Base-by-base conservation (phyloP, 2,113 vertebrate species). In the Thoracochromis brauschi region DNA sequence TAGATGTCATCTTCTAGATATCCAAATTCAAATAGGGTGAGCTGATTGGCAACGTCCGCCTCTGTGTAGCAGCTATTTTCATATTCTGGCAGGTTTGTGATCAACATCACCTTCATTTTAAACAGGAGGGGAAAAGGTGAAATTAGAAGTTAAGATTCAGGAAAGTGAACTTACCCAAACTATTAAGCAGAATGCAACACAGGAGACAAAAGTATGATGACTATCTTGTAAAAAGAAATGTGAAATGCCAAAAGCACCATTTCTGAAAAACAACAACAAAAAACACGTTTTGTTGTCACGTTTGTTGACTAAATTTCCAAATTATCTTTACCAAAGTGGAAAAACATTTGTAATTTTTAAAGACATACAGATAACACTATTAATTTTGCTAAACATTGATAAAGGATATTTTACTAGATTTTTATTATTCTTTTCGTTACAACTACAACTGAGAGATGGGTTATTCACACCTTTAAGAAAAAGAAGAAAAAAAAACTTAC, bases 41-140 rank as follows among this genome's bases (percentile, higher is more conserved):
- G 45, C 12, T 89, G 16, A 1, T 54, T 2, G 12, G 47, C 40
- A 2, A 95, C 0, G 3, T 94, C 91, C 0, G 16, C 14, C 75
- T 92, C 90, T 1, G 87, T 89, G 90, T 94, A 95, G 75, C 81
- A 49, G 71, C 54, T 17, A 1, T 81, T 21, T 2, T 29, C 0
- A 26, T 80, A 85, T 6, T 9, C 1, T 1, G 95, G 95, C 19
- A 95, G 84, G 21, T 82, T 38, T 5, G 33, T 53, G 2, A 95
- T 55, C 4, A 90, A 2, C 19, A 95, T 0, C 40, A n/a, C 4
- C 16, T 9, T 87, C 17, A 2, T 9, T 4, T 9, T 3, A 1
- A 6, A 85, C 35, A 12, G 3, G 0, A 3, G 21, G 29, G 4
- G 45, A 8, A 21, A 49, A 26, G 3, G 35, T 24, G 24, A 35